Conservation (phyloP, 2,797 vertebrate species). For the Tenualosa thibaudeaui region DNA sequence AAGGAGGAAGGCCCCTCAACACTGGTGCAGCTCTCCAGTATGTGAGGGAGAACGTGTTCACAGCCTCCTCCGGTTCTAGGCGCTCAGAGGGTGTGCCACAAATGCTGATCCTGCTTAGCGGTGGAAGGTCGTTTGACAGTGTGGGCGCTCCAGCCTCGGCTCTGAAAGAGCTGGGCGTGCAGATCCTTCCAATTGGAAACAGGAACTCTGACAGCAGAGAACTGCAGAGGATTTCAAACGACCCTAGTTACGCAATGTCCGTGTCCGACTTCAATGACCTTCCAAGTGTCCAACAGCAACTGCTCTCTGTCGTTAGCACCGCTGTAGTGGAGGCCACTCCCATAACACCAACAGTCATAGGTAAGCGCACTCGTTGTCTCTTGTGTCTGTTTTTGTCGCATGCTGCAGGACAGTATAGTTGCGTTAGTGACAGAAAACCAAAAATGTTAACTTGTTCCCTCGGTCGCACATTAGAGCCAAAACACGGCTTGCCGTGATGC, state of each 20-base stretch:
- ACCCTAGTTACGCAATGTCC: slow-evolving; percentile 48
- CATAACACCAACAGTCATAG: background rate
- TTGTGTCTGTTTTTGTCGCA: too few species aligned
- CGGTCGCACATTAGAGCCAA: background rate
- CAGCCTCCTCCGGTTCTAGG: slow-evolving; percentile 29
- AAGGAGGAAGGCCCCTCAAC: too few species aligned
- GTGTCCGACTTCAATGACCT: slow-evolving; percentile 47
- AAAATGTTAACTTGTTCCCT: background rate
- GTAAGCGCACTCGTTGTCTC: slow-evolving; percentile 18
- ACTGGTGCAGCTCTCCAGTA: slow-evolving; percentile 22
- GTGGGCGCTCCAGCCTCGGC: slow-evolving; percentile 35
- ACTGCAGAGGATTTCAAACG: slow-evolving; percentile 53
- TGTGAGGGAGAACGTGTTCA: slow-evolving; percentile 32
- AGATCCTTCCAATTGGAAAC: slow-evolving; percentile 52
- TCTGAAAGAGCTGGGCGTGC: slow-evolving; percentile 43
- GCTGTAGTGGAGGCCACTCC: background rate
- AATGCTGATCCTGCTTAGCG: slow-evolving; percentile 45
- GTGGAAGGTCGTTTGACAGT: slow-evolving; percentile 42
- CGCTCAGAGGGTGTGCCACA: slow-evolving; percentile 32
- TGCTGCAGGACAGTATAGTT: too few species aligned
- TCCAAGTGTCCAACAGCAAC: slow-evolving; percentile 48
- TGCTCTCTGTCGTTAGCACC: slow-evolving; percentile 49
- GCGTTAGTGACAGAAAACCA: too few species aligned
- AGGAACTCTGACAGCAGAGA: slow-evolving; percentile 64
- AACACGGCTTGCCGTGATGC: background rate